Percentiles rank a stretch among this genome's conserved stretches.
Evolutionary conservation across 37 sponge, comb jelly and placozoan species (phyloP).

Genomic region (Mnemiopsis leidyi): DNA sequence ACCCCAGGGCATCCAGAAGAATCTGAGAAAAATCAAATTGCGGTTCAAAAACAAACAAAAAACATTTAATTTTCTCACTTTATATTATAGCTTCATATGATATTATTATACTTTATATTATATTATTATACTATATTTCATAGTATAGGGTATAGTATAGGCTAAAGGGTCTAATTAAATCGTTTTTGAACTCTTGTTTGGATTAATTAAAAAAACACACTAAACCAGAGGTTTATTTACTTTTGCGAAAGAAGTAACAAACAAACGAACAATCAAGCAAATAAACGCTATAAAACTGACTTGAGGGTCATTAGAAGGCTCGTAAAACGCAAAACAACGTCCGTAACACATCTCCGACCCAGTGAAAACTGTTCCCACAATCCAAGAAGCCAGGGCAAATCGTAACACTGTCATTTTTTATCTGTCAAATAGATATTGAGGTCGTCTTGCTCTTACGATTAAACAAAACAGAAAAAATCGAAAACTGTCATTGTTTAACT

Average conservation of each 20-base stretch:
- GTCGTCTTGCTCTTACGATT: background rate
- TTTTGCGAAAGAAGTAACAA: background rate
- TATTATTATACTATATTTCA: no score
- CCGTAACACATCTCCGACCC: background rate
- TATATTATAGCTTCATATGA: no score
- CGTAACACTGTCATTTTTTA: no score
- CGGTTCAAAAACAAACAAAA: no score
- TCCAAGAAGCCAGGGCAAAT: background rate
- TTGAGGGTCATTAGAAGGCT: background rate
- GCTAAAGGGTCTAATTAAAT: no score
- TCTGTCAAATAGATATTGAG: no score
- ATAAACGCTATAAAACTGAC: background rate
- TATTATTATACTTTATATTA: background rate
- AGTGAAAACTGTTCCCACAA: background rate
- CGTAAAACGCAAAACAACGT: constrained; percentile 41
- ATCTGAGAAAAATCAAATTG: background rate
- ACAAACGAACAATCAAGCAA: background rate
- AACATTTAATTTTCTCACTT: no score
- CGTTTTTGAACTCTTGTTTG: no score
- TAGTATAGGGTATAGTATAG: no score
- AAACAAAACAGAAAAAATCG: background rate
- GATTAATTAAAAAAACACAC: no score
- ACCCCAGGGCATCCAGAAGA: constrained; percentile 12
- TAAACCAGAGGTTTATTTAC: no score
- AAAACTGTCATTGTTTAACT: no score